A percentile compares a stretch with the other conserved stretches of the same genome.
Evolutionary conservation across 2,888 invertebrate genomes (phyloP).

Genomic region (Penaeus monodon): DNA sequence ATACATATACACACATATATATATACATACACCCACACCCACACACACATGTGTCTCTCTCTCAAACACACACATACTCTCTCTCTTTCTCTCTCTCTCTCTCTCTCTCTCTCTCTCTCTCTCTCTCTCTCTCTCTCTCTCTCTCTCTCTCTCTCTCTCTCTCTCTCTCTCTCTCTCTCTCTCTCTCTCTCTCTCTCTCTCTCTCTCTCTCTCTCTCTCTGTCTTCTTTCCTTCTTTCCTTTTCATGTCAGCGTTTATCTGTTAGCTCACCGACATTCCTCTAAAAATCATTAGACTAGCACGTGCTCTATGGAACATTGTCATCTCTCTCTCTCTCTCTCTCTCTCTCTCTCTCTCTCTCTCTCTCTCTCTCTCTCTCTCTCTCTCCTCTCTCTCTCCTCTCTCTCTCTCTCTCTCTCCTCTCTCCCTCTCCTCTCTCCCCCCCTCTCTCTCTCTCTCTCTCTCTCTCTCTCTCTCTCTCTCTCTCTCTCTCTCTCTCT

Average conservation of each 20-base stretch:
- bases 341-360: neutral
- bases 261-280: neutral
- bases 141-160: conserved; percentile 3
- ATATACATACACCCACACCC: too few relatives aligned
- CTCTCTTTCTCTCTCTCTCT: conserved; percentile 21
- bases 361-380: neutral
- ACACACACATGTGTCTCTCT: neutral
- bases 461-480: conserved; percentile 1
- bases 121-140: conserved; percentile 8
- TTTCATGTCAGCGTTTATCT: neutral
- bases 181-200: conserved; percentile 27
- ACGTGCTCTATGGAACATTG: neutral
- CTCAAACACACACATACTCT: neutral
- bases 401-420: conserved; percentile 23
- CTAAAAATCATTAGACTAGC: neutral
- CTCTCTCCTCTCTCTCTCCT: neutral
- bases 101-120: conserved; percentile 22
- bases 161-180: conserved; percentile 7
- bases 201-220: conserved; percentile 19
- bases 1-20: too few relatives aligned
- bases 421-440: neutral
- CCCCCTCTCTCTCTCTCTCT: conserved; percentile 9
- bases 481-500: conserved; percentile 18
- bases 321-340: neutral
- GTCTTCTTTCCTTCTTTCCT: conserved; percentile 5